Base-by-base conservation (phyloP, 2,888 invertebrate genomes). In the Neria commutata region DNA sequence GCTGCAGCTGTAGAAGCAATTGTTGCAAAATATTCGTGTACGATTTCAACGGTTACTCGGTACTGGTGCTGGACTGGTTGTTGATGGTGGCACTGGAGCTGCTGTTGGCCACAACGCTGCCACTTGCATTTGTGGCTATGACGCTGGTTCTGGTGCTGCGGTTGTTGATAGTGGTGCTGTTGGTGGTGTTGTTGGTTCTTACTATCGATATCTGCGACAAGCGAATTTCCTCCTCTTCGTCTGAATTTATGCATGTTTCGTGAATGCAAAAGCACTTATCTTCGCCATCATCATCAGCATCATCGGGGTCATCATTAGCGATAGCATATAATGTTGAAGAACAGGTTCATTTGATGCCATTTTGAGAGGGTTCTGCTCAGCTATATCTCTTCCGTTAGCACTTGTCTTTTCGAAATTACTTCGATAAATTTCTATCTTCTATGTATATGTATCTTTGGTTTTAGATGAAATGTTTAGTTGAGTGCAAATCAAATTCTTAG, bases 171-270 rank as follows among this genome's bases (percentile, higher is more conserved):
- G 37, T 37, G 6, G 8, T n/a, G n/a, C n/a, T n/a, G n/a, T n/a
- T n/a, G n/a, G n/a, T n/a, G n/a, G n/a, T n/a, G n/a, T n/a, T n/a
- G n/a, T n/a, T n/a, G 29, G 29, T 8, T 29, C 6, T 29, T 37
- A n/a, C n/a, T 37, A 4, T 37, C n/a, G 37, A 37, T 42, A 42
- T 42, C 21, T 11, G 42, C 42, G 17, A 19, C 3, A 3, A 42
- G 21, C 14, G 19, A 42, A n/a, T n/a, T n/a, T n/a, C n/a, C n/a
- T n/a, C n/a, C n/a, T n/a, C n/a, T n/a, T n/a, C n/a, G n/a, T 42
- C 42, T 42, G 17, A 42, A 42, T 42, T 42, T 42, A 42, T 5
- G 42, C 42, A 42, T 42, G 42, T 8, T 29, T 42, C 21, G 42
- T 21, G 17, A 37, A 37, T 17, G 42, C 42, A n/a, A n/a, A n/a